phyloP scores from a whole-genome alignment of 2,113 vertebrate genomes.

The Hemichromis elongatus region DNA sequence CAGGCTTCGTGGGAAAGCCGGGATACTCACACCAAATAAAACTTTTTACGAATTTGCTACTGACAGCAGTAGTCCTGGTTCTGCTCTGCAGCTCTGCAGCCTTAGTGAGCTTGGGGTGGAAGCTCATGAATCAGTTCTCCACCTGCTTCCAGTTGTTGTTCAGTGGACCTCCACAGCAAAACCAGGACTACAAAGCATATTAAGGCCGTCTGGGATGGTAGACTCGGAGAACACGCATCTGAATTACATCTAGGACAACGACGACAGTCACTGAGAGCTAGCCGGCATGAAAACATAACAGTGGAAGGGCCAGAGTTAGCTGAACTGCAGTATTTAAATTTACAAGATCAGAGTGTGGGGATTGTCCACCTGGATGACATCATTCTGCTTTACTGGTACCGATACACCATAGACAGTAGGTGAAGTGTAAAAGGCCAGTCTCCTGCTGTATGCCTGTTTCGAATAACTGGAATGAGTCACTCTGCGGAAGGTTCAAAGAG shows the following conservation, averaged over 20 bases:
- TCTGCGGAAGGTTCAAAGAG: not conserved
- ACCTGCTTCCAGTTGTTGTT: not conserved
- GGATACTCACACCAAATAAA: not conserved
- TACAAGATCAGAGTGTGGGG: not conserved
- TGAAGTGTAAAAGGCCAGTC: not conserved
- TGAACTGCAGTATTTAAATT: not conserved
- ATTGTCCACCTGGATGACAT: not conserved
- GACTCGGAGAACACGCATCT: too few species aligned
- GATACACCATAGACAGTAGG: fast-evolving
- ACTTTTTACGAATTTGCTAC: not conserved
- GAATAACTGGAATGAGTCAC: not conserved
- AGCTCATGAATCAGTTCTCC: not conserved
- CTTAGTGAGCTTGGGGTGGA: not conserved
- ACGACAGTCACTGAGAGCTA: not conserved
- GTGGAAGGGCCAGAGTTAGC: not conserved
- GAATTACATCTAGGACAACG: too few species aligned
- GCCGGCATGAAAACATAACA: not conserved
- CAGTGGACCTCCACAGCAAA: not conserved
- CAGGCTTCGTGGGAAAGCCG: not conserved
- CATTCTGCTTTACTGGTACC: not conserved
- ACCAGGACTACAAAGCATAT: not conserved
- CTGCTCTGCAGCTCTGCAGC: not conserved
- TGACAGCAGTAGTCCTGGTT: not conserved
- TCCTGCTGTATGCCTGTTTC: not conserved
- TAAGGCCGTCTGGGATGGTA: too few species aligned